A percentile compares a stretch with the other conserved stretches of the same genome.
Evolutionary conservation across 1,140 invertebrate genomes (phyloP).

Genomic region (Olivierus martensii): DNA sequence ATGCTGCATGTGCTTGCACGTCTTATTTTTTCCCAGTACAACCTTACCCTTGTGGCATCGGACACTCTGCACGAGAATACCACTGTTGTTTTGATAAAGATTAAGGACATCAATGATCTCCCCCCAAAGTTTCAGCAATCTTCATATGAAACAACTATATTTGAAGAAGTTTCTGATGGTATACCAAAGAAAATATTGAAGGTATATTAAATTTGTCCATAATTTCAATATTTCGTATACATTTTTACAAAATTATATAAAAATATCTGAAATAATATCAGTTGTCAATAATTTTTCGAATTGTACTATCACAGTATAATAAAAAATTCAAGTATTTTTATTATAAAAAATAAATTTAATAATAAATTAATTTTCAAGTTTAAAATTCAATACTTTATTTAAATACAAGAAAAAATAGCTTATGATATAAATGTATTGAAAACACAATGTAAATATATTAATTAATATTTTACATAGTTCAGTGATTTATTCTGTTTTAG

Average conservation of each 20-base stretch:
- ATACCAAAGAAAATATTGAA: slow-evolving; percentile 46
- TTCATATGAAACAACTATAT: slow-evolving; percentile 47
- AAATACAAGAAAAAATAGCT: no score
- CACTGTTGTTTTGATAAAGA: slow-evolving; percentile 57
- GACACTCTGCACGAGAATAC: slow-evolving; percentile 72
- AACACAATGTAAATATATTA: no score
- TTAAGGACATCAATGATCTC: slow-evolving; percentile 59
- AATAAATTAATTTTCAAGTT: no score
- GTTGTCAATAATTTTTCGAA: no score
- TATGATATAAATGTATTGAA: not conserved
- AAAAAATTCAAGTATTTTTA: no score
- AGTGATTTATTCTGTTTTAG: no score
- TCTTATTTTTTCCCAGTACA: slow-evolving; percentile 44
- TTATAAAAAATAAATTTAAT: no score
- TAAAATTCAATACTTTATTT: no score
- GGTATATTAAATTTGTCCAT: slow-evolving; percentile 29
- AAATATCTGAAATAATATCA: no score
- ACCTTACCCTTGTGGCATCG: slow-evolving; percentile 68
- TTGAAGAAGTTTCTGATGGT: slow-evolving; percentile 46
- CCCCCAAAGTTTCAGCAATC: slow-evolving; percentile 57
- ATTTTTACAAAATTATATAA: not conserved
- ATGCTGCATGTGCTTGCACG: not conserved
- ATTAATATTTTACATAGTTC: no score
- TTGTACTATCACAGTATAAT: no score
- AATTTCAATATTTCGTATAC: not conserved